Base-by-base conservation (phyloP, 92 coral and sea anemone genomes). In the Parazoanthus atlanticus region DNA sequence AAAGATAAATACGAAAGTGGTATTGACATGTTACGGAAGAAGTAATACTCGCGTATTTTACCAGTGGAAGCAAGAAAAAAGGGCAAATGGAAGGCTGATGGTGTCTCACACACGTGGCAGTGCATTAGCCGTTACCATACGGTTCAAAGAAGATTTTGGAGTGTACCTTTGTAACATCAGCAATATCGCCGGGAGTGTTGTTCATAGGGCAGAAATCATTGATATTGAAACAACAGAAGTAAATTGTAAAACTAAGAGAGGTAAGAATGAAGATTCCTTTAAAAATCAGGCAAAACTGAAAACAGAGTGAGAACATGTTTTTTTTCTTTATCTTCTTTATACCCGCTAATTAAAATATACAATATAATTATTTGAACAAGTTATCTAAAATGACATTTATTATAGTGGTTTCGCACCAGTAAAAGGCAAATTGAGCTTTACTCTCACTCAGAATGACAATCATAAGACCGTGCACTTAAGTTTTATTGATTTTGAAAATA, bases 141-240 rank as follows among this genome's bases (percentile, higher is more conserved):
- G 15, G 58, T 43, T 12, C 30, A 76, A 76, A 5, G 80, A 76
- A 36, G 54, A 40, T 23, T 76, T 76, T 76, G 80, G 80, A 23
- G 56, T 76, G 12, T 76, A 76, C 54, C 46, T 76, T 76, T 76
- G 80, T 25, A 76, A 76, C 38, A 26, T 43, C 17, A 76, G 58
- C 36, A 76, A 76, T 43, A 23, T 76, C 3, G 80, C 80, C 19
- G 80, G 80, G 15, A 76, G 6, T 36, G 56, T 41, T 23, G 26
- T 76, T 36, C 80, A 76, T 17, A 21, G 11, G 40, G 49, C 29
- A 8, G 15, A 3, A 76, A 43, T 76, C 15, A 2, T 76, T 21
- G 58, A 76, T 36, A 36, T 40, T 26, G 28, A 76, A 26, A 76
- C 49, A 38, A 25, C n/a, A 33, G 26, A 5, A 33, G 25, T 5